These are phyloP conservation scores for Triplophysa bombifrons DNA, from an alignment of 2,797 vertebrate genomes.

Conservation along the genomic window DNA sequence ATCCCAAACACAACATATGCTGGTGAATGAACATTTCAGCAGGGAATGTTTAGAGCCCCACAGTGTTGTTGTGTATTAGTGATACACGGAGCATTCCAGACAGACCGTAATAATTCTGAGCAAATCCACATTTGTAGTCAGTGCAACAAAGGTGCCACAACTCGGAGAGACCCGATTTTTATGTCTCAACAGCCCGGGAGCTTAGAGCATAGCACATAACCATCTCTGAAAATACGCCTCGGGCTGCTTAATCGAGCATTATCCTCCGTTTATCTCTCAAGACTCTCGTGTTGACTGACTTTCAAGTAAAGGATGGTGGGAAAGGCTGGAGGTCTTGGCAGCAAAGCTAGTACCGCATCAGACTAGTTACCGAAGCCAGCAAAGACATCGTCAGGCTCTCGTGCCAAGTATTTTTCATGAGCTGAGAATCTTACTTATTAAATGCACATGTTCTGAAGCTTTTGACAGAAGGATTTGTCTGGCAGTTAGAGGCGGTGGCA, in stretches of 20 bases:
- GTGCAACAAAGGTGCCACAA: conserved; percentile 22
- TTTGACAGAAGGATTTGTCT: conserved; percentile 66
- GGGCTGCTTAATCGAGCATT: conserved; percentile 64
- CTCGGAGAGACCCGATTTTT: conserved; percentile 17
- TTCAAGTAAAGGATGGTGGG: conserved; percentile 36
- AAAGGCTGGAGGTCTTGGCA: conserved; percentile 42
- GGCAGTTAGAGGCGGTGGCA: conserved; percentile 69
- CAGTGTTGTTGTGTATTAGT: conserved; percentile 13
- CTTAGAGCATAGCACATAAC: conserved; percentile 13
- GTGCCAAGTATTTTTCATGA: conserved; percentile 57
- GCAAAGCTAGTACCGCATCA: conserved; percentile 24
- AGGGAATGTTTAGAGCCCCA: conserved; percentile 16
- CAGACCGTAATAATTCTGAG: conserved; percentile 17
- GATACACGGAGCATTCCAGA: conserved; percentile 41
- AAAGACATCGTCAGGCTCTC: conserved; percentile 10
- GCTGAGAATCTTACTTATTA: conserved; percentile 55
- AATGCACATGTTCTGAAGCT: conserved; percentile 44
- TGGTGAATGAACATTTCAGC: conserved; percentile 12
- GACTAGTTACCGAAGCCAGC: conserved; percentile 19
- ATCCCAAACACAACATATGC: conserved; percentile 8
- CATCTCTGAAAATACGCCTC: conserved; percentile 44
- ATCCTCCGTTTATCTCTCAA: conserved; percentile 60
- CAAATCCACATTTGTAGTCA: neutral
- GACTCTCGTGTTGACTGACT: conserved; percentile 45
- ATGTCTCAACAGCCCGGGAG: conserved; percentile 36